phyloP scores from a whole-genome alignment of 1,140 invertebrate genomes.

The Nephila pilipes region DNA sequence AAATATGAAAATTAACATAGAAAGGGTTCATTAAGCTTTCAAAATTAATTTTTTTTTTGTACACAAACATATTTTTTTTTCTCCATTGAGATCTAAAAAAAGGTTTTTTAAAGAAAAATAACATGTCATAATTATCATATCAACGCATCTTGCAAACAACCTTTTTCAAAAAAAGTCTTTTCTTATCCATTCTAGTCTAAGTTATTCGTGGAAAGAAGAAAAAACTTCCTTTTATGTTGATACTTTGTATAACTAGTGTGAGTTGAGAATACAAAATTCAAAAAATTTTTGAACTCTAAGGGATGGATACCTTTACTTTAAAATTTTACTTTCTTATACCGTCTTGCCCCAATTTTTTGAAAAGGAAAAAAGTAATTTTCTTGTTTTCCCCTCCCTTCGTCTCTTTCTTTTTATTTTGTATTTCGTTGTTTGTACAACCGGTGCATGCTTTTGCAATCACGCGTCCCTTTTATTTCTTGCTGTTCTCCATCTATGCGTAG shows the following conservation, averaged over 20 bases:
- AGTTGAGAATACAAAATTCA: neutral
- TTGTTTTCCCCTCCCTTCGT: neutral
- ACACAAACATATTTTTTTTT: no score
- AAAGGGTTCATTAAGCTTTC: no score
- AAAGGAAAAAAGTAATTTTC: neutral
- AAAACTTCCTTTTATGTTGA: neutral
- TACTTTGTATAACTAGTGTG: neutral
- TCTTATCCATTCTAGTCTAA: neutral
- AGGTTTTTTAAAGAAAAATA: no score
- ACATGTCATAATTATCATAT: no score
- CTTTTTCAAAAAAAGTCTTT: no score
- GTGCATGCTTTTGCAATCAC: slow-evolving; percentile 28
- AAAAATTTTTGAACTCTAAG: neutral
- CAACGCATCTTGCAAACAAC: no score
- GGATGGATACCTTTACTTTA: neutral
- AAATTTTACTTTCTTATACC: slow-evolving; percentile 1
- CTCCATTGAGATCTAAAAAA: no score
- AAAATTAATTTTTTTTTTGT: no score
- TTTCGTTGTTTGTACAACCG: neutral
- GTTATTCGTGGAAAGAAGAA: neutral
- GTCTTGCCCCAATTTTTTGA: neutral
- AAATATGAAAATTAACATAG: no score
- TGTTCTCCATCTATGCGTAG: neutral
- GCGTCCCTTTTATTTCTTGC: neutral
- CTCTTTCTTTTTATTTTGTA: neutral